A percentile compares a stretch with the other conserved stretches of the same genome.
Conservation (phyloP, 2,888 invertebrate genomes). For the Anarsia innoxiella region DNA sequence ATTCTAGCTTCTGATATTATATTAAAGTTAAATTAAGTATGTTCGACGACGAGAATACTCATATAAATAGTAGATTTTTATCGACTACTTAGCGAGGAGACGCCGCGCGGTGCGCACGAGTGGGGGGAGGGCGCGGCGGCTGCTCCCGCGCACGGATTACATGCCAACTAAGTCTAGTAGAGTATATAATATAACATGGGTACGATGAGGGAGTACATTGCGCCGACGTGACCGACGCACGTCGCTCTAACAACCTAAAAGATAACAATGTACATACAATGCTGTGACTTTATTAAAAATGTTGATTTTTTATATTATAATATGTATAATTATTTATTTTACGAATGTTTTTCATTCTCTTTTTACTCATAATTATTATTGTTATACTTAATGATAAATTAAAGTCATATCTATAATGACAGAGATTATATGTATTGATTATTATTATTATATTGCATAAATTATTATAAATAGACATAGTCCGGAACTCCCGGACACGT, state of each 20-base stretch:
- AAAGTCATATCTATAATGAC: conserved; percentile 59
- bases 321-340: conserved; percentile 43
- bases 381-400: conserved; percentile 48
- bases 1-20: conserved; percentile 46
- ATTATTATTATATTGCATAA: conserved; percentile 32
- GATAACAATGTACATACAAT: conserved; percentile 40
- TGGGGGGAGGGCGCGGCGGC: conserved; percentile 9
- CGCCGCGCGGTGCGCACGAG: conserved; percentile 5
- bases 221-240: conserved; percentile 19
- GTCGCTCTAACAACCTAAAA: conserved; percentile 31
- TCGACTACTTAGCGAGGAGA: conserved; percentile 29
- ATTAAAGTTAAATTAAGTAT: conserved; percentile 36
- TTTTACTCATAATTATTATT: conserved; percentile 50
- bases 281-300: conserved; percentile 56
- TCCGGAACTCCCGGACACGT: conserved; percentile 25
- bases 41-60: conserved; percentile 29
- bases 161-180: conserved; percentile 44
- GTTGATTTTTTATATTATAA: conserved; percentile 45
- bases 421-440: conserved; percentile 43
- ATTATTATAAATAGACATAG: conserved; percentile 24
- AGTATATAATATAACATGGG: conserved; percentile 49
- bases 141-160: conserved; percentile 31
- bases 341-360: conserved; percentile 49
- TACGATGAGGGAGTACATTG: conserved; percentile 46
- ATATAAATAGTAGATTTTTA: conserved; percentile 44